Conservation (phyloP, 2,888 invertebrate genomes). For the Volucella inanis region DNA sequence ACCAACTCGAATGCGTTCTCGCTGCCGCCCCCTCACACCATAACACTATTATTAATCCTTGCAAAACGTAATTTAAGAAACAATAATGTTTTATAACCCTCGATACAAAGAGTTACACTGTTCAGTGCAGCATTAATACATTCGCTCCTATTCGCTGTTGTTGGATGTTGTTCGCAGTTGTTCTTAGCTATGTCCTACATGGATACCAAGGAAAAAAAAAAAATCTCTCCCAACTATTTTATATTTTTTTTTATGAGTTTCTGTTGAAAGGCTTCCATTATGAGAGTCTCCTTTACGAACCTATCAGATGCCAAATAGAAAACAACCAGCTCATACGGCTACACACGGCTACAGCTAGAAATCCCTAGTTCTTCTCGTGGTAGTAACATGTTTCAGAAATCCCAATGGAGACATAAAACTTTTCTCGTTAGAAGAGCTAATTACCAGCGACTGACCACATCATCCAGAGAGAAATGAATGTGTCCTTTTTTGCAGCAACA, state of each 20-base stretch:
- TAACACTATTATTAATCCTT: constrained; percentile 65
- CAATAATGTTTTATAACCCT: constrained; percentile 63
- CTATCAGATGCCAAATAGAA: constrained; percentile 40
- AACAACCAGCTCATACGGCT: neutral
- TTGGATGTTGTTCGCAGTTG: neutral
- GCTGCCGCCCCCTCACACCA: constrained; percentile 39
- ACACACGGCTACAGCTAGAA: neutral
- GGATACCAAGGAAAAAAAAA: neutral
- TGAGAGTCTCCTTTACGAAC: constrained; percentile 42
- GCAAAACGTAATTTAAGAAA: constrained; percentile 74
- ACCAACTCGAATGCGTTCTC: constrained; percentile 1
- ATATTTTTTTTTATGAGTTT: constrained; percentile 49
- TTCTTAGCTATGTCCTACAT: neutral
- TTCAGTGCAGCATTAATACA: constrained; percentile 22
- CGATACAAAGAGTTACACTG: constrained; percentile 55
- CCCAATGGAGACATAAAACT: constrained; percentile 71
- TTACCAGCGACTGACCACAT: constrained; percentile 71
- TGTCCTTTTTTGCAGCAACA: constrained; percentile 16
- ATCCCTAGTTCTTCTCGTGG: neutral
- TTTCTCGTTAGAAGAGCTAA: constrained; percentile 74
- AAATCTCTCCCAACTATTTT: constrained; percentile 44
- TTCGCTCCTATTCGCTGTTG: neutral
- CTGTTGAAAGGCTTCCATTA: constrained; percentile 21
- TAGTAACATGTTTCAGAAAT: constrained; percentile 59
- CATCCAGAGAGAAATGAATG: constrained; percentile 38